A percentile compares a stretch with the other conserved stretches of the same genome.
These are phyloP conservation scores for Limnothrissa miodon DNA, from an alignment of 2,113 vertebrate species.

Conservation along the genomic window DNA sequence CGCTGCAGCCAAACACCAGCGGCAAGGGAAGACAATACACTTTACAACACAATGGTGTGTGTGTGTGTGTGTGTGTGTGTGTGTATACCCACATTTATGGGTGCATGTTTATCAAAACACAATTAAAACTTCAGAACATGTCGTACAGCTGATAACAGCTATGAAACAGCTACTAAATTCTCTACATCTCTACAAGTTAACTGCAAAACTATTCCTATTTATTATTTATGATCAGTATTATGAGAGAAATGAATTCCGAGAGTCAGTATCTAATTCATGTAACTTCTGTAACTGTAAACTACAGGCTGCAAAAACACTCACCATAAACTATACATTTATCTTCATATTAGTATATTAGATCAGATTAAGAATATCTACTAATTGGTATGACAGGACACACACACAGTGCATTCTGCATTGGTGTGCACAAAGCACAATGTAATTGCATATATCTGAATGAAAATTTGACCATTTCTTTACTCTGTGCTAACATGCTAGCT, in stretches of 20 bases:
- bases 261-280: neutral
- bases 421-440: neutral
- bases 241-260: neutral
- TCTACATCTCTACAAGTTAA: neutral
- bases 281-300: neutral
- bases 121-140: neutral
- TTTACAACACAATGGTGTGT: neutral
- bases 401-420: neutral
- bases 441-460: neutral
- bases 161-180: neutral
- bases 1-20: neutral
- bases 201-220: neutral
- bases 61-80: constrained; percentile 4
- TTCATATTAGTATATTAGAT: too few species aligned
- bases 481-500: too few species aligned
- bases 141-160: neutral
- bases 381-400: neutral
- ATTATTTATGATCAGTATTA: neutral
- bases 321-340: too few species aligned
- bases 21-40: neutral
- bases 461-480: neutral
- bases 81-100: neutral
- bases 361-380: neutral
- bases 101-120: neutral
- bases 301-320: too few species aligned